These are phyloP conservation scores for Pantherophis alleghaniensis DNA, from an alignment of 2,797 vertebrate genomes.

Conservation along the genomic window DNA sequence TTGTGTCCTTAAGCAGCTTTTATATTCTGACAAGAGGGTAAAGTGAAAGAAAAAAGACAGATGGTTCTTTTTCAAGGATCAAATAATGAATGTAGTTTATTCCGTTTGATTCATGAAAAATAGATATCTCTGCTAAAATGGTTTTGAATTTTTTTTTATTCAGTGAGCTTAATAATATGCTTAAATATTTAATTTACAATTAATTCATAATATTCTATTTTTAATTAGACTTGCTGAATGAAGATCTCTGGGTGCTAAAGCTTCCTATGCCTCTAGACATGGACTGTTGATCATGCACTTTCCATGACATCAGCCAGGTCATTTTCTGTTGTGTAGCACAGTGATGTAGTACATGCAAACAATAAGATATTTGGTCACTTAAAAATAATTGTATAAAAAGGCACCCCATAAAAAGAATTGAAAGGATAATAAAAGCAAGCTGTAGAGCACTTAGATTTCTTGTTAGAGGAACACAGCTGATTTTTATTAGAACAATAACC, in stretches of 20 bases:
- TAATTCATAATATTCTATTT: conserved; percentile 54
- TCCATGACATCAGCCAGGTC: conserved; percentile 31
- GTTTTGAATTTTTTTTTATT: conserved; percentile 67
- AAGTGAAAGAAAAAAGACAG: background rate
- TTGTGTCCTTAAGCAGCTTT: conserved; percentile 83
- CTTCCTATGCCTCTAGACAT: conserved; percentile 1
- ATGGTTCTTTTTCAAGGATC: conserved; percentile 71
- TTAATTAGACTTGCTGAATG: conserved; percentile 42
- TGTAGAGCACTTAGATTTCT: conserved; percentile 76
- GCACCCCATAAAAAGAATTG: conserved; percentile 77
- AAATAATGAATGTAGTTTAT: conserved; percentile 76
- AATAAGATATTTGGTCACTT: conserved; percentile 80
- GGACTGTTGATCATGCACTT: conserved; percentile 34
- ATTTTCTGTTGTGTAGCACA: conserved; percentile 65
- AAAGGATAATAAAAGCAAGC: conserved; percentile 81
- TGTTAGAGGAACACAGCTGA: conserved; percentile 77
- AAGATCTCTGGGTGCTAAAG: conserved; percentile 21
- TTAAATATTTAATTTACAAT: conserved; percentile 70
- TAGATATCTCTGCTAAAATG: conserved; percentile 67
- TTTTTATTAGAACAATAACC: conserved; percentile 78
- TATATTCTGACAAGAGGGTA: conserved; percentile 57
- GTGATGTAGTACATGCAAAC: conserved; percentile 79
- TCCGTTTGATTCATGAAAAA: conserved; percentile 77
- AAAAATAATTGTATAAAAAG: conserved; percentile 66
- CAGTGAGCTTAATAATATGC: conserved; percentile 74